Evolutionary conservation across 2,888 invertebrate genomes (phyloP), one percentile per base, ranked within the genome.

Genomic region (Sthenelais limicola): DNA sequence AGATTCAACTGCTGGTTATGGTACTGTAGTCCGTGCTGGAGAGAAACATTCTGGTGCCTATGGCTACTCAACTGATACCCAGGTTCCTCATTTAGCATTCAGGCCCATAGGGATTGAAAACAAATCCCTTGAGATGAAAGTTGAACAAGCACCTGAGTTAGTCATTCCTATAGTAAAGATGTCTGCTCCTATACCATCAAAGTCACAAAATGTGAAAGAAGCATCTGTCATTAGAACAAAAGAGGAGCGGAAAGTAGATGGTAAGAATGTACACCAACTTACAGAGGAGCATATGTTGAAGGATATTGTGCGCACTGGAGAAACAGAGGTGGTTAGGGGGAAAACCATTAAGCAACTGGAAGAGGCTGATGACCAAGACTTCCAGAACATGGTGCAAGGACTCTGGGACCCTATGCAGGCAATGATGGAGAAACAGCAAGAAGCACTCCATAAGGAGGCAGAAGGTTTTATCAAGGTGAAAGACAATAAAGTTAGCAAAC

Each of bases 161-260:
- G 62, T 62, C 26, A 62, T 62, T 38, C 62, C 62, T 38, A 43
- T 62, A 12, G 35, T 62, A n/a, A 21, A 43, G n/a, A 62, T 62
- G 62, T 62, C 62, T 62, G 62, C 62, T 15, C 21, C 62, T 38
- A n/a, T n/a, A n/a, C n/a, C n/a, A n/a, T n/a, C n/a, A n/a, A n/a
- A n/a, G n/a, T n/a, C n/a, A n/a, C n/a, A n/a, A n/a, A n/a, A n/a
- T n/a, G n/a, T n/a, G n/a, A n/a, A n/a, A n/a, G n/a, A n/a, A n/a
- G n/a, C n/a, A n/a, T n/a, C n/a, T n/a, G n/a, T n/a, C n/a, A n/a
- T n/a, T n/a, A n/a, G n/a, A n/a, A n/a, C n/a, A n/a, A n/a, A n/a
- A n/a, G n/a, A n/a, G n/a, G n/a, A n/a, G n/a, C n/a, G n/a, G n/a
- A n/a, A n/a, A n/a, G n/a, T n/a, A n/a, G n/a, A n/a, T n/a, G n/a